These are phyloP conservation scores for Dryobota labecula DNA, from an alignment of 2,888 invertebrate species.

Conservation along the genomic window DNA sequence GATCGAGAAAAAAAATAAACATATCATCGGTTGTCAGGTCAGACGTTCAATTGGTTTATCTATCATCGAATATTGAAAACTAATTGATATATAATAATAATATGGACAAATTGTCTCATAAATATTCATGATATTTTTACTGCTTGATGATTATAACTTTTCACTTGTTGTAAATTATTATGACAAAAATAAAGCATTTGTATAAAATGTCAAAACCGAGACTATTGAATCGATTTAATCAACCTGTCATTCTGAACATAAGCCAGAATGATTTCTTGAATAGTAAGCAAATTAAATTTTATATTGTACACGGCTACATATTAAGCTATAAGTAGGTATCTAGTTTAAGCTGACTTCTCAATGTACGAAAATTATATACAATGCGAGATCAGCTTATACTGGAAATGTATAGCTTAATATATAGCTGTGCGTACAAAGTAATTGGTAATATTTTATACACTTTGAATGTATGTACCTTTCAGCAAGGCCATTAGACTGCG, in stretches of 20 bases:
- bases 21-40: constrained; percentile 24
- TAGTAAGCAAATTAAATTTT: constrained; percentile 14
- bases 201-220: constrained; percentile 10
- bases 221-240: constrained; percentile 40
- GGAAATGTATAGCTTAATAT: too few species aligned
- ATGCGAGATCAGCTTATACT: too few species aligned
- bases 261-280: constrained; percentile 34
- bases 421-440: background rate
- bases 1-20: constrained; percentile 15
- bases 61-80: constrained; percentile 20
- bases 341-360: too few species aligned
- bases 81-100: constrained; percentile 24
- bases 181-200: background rate
- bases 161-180: constrained; percentile 9
- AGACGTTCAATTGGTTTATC: constrained; percentile 54
- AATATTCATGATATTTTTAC: constrained; percentile 12
- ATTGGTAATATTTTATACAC: constrained; percentile 15
- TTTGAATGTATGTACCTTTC: too few species aligned
- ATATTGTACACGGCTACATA: background rate
- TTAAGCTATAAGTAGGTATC: too few species aligned
- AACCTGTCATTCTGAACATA: constrained; percentile 22
- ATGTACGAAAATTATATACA: too few species aligned
- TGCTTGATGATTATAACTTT: background rate
- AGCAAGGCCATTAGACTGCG: too few species aligned
- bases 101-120: constrained; percentile 5